Conservation (phyloP, 1,140 invertebrate genomes). For the Euwallacea fornicatus region DNA sequence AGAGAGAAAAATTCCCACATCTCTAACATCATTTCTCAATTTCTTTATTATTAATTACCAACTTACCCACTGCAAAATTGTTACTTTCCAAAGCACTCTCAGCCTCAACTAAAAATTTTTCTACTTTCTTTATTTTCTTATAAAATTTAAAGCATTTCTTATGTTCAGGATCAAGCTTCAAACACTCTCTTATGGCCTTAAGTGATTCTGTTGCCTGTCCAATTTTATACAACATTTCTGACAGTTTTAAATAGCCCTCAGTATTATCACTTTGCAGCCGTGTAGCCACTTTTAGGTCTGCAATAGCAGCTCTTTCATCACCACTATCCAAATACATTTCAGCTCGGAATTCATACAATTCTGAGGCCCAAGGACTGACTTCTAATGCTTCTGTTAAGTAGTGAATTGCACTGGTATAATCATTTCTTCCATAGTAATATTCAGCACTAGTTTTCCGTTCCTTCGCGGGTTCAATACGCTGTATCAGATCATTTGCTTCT, state of each 20-base stretch:
- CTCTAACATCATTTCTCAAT: too few species aligned
- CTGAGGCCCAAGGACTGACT: conserved; percentile 85
- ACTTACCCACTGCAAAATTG: conserved; percentile 72
- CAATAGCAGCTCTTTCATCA: conserved; percentile 85
- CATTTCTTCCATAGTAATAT: conserved; percentile 64
- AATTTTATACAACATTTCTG: conserved; percentile 82
- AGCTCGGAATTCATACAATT: conserved; percentile 81
- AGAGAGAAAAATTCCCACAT: too few species aligned
- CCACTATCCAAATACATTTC: conserved; percentile 78
- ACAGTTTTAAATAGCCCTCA: conserved; percentile 81
- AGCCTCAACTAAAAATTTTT: conserved; percentile 78
- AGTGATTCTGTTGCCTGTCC: conserved; percentile 91
- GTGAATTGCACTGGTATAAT: conserved; percentile 71
- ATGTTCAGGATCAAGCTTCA: conserved; percentile 97
- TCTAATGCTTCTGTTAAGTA: conserved; percentile 77
- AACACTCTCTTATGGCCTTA: conserved; percentile 92
- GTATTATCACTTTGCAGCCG: conserved; percentile 92
- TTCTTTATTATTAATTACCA: too few species aligned
- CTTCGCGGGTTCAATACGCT: conserved; percentile 65
- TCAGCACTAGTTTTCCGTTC: conserved; percentile 70
- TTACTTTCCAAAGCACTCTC: conserved; percentile 69
- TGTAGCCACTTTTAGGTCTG: conserved; percentile 87
- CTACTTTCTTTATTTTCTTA: conserved; percentile 96
- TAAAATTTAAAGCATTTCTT: conserved; percentile 95
- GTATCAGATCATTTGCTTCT: conserved; percentile 70